These are phyloP conservation scores for Glyptemys insculpta DNA, from an alignment of 2,797 vertebrate genomes.

Conservation along the genomic window DNA sequence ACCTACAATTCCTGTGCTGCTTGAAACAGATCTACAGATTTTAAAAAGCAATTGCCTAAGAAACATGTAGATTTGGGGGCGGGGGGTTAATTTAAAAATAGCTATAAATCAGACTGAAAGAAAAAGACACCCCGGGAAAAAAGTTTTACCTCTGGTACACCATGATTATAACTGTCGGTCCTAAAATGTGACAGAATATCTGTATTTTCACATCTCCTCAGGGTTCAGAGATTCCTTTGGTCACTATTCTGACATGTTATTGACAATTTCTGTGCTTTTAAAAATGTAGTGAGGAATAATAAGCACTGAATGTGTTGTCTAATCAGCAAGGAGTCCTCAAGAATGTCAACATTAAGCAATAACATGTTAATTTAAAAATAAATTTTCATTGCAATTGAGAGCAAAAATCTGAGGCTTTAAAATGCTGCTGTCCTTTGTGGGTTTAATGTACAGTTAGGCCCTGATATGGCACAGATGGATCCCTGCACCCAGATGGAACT, in stretches of 20 bases:
- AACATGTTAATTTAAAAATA: slow-evolving; percentile 1
- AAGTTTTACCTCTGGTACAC: neutral
- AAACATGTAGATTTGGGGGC: neutral
- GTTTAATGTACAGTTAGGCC: neutral
- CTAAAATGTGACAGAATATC: neutral
- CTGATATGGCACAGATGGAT: neutral
- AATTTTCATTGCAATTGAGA: neutral
- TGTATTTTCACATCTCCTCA: neutral
- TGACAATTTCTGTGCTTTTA: neutral
- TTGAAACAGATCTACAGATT: neutral
- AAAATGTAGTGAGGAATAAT: neutral
- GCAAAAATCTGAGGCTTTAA: neutral
- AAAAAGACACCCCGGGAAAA: neutral
- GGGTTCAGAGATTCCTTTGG: neutral
- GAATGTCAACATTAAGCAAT: neutral
- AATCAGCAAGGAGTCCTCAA: neutral
- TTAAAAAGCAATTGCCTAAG: neutral
- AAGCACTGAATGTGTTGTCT: neutral
- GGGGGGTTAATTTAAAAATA: neutral
- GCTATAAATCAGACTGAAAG: neutral
- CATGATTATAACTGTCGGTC: neutral
- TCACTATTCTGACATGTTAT: neutral
- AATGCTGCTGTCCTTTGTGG: neutral
- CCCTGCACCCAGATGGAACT: neutral
- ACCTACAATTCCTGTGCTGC: neutral